Base-by-base conservation (phyloP, 2,888 invertebrate species). In the Fragum fragum region DNA sequence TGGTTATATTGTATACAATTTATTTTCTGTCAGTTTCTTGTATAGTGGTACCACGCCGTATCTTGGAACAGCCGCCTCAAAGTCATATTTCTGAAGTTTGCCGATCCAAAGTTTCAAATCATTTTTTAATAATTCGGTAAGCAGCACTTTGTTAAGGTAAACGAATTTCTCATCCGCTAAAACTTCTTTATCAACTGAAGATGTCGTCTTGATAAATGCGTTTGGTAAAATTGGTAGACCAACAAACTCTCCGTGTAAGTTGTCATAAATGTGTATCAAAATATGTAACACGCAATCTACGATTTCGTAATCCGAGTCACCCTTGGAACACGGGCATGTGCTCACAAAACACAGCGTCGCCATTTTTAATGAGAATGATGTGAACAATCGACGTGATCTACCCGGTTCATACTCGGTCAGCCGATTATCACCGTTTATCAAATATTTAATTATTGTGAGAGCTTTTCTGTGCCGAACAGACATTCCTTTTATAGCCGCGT, bases 41-140 rank as follows among this genome's bases (percentile, higher is more conserved):
- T 57, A 21, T n/a, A 73, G 26, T 0, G 59, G 59, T 7, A 59
- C 59, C 1, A 61, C 73, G 0, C 73, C 73, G 42, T 73, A 73
- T 36, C n/a, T 26, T 7, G 73, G 73, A 26, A 39, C 23, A 21
- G 73, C 1, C 11, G 59, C 23, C 1, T 59, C 69, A 36, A 81
- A 81, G 32, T 81, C 66, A 14, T 81, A 81, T 57, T 66, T 81
- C 42, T 81, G 73, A 39, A 53, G 59, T 39, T 73, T 66, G 6
- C 81, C 81, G 5, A 81, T 81, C 81, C 81, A 81, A 16, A 68
- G 53, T 18, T 77, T 76, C 55, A 81, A 63, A 63, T 81, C 81
- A 52, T 81, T 73, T 42, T 57, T 73, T 26, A 73, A 16, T 26
- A 73, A 28, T 28, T 73, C 59, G 0, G 57, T n/a, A 0, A 73